Conservation (phyloP, 64 coral and sea anemone species). For the Montipora efflorescens region DNA sequence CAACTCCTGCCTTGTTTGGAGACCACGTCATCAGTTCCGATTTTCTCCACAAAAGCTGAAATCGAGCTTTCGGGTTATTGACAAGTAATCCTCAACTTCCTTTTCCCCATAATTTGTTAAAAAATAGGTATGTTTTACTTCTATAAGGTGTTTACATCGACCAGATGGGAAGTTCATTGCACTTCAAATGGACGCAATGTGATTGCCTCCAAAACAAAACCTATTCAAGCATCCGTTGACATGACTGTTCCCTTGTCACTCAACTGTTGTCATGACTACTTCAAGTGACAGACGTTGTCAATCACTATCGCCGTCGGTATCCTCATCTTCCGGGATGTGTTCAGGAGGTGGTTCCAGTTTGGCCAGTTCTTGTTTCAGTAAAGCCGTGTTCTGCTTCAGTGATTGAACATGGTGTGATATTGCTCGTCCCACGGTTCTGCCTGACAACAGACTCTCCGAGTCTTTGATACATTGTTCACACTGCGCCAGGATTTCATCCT, state of each 20-base stretch:
- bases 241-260: background rate
- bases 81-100: background rate
- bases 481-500: conserved; percentile 90
- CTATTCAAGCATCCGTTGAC: background rate
- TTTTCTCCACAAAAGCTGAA: background rate
- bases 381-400: conserved; percentile 85
- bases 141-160: background rate
- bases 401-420: conserved; percentile 95
- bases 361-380: conserved; percentile 77
- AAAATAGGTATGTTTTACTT: background rate
- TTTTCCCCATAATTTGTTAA: no score
- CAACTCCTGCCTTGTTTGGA: background rate
- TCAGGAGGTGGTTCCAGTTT: conserved; percentile 79
- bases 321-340: background rate
- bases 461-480: conserved; percentile 93
- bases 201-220: background rate
- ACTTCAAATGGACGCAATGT: no score
- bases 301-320: conserved; percentile 64
- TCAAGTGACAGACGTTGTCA: background rate
- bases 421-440: conserved; percentile 69
- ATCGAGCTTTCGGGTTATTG: background rate
- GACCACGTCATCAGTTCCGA: background rate
- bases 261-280: background rate
- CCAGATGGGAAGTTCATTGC: no score
- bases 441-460: conserved; percentile 70